Base-by-base conservation (phyloP, 2,888 invertebrate genomes). In the Lithophane socia region DNA sequence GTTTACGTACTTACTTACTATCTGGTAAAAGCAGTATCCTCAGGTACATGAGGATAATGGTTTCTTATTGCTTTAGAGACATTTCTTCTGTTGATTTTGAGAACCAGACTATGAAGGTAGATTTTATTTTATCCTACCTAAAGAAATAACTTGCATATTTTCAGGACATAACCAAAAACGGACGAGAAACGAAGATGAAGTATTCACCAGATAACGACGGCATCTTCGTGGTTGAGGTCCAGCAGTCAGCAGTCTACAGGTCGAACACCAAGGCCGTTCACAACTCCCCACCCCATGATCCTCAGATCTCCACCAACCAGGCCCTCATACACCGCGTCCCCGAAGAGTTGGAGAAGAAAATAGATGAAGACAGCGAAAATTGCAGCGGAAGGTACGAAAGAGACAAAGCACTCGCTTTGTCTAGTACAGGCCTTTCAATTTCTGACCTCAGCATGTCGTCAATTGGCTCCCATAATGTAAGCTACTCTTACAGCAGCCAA, bases 401-500 rank as follows among this genome's bases (percentile, higher is more conserved):
- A 77, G 92, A 92, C n/a, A 97, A 95, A 93, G 94, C 97, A 7
- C 91, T 97, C 72, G 97, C 97, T 0, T 94, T 97, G 73, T 97
- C 97, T 42, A 98, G 97, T 90, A 98, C 98, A 0, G 99, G 99
- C 0, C 97, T 99, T 3, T 98, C 98, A 9, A 98, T 98, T 90
- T 98, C 98, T 9, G 98, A 98, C 91, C 96, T 98, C 0, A 98
- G 98, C 90, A 97, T 98, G 90, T 97, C 98, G 24, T 98, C 98
- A 49, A 97, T 97, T 67, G 97, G 97, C 21, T 97, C 97, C 56
- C 97, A 98, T 75, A 98, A 98, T 92, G 98, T 97, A 21, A 98
- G 98, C 80, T 98, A 98, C 92, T 97, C 98, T 66, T 98, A 98
- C 91, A 98, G 98, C 75, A 98, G 98, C 92, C 98, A 98, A 93